Base-by-base conservation (phyloP, 2,113 vertebrate species). In the Zosterops japonicus region DNA sequence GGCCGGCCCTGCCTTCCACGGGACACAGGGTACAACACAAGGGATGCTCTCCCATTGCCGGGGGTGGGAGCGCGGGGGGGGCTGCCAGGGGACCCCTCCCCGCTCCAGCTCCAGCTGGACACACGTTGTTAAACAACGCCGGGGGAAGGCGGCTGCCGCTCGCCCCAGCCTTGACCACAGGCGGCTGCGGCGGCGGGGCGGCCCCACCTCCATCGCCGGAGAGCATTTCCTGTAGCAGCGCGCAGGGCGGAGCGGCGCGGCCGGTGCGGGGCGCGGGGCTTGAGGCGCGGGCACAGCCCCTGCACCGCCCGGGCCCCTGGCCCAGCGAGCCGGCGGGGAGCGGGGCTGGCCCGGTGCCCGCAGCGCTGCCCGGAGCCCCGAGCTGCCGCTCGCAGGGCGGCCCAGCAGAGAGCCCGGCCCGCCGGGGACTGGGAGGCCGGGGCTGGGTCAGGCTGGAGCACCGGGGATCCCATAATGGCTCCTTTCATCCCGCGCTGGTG, bases 191-290 rank as follows among this genome's bases (percentile, higher is more conserved):
- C 55, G 55, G 39, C 44, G 90, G 89, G 95, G 96, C 96, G 8
- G 96, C 98, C 90, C 98, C 97, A 96, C 95, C 97, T 98, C 97
- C 87, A 50, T 2, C 1, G 68, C 94, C 94, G 29, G 96, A 56
- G 95, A 81, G 97, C 96, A 95, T 97, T 98, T 98, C 98, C 98
- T 98, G 98, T 96, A 72, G 92, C 46, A 59, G 93, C 93, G 93
- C 55, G 87, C 92, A 93, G 95, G 95, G 95, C 94, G 91, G 88
- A 93, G 95, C 95, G 69, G 94, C 78, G 9, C 29, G 76, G 80
- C 89, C 22, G 49, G 36, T 36, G 36, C 36, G 36, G 36, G 36
- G 36, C 36, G 36, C 36, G 36, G 36, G 36, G 36, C 36, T 5
- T 5, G 36, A 9, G 36, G 36, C 36, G 36, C 36, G 36, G 36